These are phyloP conservation scores for Cynoglossus semilaevis DNA, from an alignment of 2,113 vertebrate species.

Conservation along the genomic window DNA sequence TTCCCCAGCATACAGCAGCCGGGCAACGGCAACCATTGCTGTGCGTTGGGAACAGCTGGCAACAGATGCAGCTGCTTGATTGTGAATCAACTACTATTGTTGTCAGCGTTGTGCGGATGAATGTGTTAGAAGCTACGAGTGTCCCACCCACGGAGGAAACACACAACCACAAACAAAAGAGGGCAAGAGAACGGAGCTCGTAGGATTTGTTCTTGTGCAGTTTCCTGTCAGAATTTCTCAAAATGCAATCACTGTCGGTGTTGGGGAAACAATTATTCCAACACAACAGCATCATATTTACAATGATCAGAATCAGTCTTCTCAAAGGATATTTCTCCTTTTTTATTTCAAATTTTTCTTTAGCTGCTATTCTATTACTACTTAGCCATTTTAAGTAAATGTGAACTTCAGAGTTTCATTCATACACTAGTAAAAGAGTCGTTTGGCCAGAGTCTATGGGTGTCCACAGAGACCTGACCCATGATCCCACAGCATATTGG, in stretches of 20 bases:
- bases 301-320: too few relatives aligned
- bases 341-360: slow-evolving; percentile 3
- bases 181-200: slow-evolving; percentile 28
- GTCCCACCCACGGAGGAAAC: slow-evolving; percentile 50
- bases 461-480: slow-evolving; percentile 29
- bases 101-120: slow-evolving; percentile 25
- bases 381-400: too few relatives aligned
- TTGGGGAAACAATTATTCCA: too few relatives aligned
- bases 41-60: slow-evolving; percentile 63
- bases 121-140: slow-evolving; percentile 25
- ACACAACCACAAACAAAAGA: slow-evolving; percentile 50
- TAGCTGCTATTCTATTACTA: not conserved
- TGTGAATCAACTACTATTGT: slow-evolving; percentile 73
- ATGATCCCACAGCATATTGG: slow-evolving; percentile 41
- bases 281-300: too few relatives aligned
- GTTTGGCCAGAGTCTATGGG: slow-evolving; percentile 3
- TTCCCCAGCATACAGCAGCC: slow-evolving; percentile 59
- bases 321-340: too few relatives aligned
- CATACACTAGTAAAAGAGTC: not conserved
- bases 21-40: slow-evolving; percentile 42
- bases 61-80: slow-evolving; percentile 71
- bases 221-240: slow-evolving; percentile 38
- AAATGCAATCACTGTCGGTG: slow-evolving; percentile 26
- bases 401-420: too few relatives aligned
- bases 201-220: slow-evolving; percentile 17